Percentiles rank a stretch among this genome's conserved stretches.
These are phyloP conservation scores for Neria commutata DNA, from an alignment of 2,888 invertebrate species.

Conservation along the genomic window DNA sequence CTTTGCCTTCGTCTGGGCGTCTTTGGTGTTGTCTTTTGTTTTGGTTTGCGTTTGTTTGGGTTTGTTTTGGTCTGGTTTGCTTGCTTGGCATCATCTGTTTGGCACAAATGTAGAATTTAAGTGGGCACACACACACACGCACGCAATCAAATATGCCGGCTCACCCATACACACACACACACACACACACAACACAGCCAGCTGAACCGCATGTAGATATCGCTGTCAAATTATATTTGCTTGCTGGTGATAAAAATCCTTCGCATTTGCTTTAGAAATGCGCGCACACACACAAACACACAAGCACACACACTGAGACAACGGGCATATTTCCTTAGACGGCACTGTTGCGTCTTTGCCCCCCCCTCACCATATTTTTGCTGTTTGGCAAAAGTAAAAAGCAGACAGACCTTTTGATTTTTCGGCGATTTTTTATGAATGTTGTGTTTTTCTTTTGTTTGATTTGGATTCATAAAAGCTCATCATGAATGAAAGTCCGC, in stretches of 20 bases:
- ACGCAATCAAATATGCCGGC: no score
- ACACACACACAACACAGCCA: neutral
- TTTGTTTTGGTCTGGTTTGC: slow-evolving; percentile 23
- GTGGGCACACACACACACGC: no score
- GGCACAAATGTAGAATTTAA: no score
- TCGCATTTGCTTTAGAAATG: no score
- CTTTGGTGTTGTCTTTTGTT: slow-evolving; percentile 25
- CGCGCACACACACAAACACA: no score
- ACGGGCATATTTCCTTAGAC: no score
- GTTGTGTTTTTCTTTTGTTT: neutral
- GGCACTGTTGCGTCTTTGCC: no score
- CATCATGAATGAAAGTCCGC: neutral
- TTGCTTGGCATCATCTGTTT: slow-evolving; percentile 22
- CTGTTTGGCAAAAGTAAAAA: no score
- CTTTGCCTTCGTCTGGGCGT: slow-evolving; percentile 34
- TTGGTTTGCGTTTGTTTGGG: slow-evolving; percentile 9
- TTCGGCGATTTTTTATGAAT: neutral
- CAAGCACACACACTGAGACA: no score
- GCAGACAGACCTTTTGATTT: neutral
- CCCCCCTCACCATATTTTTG: no score
- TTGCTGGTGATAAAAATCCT: slow-evolving; percentile 5
- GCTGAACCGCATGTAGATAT: neutral
- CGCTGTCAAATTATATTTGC: slow-evolving; percentile 4
- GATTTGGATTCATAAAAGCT: neutral
- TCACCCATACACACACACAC: slow-evolving; percentile 1